Conservation (phyloP, 1,140 invertebrate genomes). For the Drosophila subpulchrella region DNA sequence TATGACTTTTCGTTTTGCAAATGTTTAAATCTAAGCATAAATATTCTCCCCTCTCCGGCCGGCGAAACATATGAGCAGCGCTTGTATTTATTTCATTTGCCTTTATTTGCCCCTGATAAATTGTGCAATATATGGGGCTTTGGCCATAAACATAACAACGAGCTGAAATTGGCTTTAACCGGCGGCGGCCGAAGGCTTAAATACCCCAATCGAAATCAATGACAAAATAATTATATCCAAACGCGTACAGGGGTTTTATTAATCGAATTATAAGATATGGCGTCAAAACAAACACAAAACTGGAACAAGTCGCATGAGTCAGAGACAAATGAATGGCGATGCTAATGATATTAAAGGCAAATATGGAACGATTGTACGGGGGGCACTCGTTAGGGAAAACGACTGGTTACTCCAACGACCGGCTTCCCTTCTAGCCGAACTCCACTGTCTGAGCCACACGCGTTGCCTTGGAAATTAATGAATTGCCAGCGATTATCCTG, state of each 20-base stretch:
- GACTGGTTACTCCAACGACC: too few species aligned
- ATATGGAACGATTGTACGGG: constrained; percentile 55
- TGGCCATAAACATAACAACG: constrained; percentile 61
- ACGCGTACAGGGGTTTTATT: constrained; percentile 42
- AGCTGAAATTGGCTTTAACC: constrained; percentile 68
- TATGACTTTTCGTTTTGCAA: constrained; percentile 83
- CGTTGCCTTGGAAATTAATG: constrained; percentile 66
- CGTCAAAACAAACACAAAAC: constrained; percentile 76
- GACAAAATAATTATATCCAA: constrained; percentile 64
- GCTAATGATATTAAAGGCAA: constrained; percentile 80
- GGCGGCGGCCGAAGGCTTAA: constrained; percentile 46
- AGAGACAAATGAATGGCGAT: constrained; percentile 67
- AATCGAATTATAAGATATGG: constrained; percentile 81
- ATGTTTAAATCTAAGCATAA: constrained; percentile 83
- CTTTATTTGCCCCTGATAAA: constrained; percentile 79
- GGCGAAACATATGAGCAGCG: constrained; percentile 72
- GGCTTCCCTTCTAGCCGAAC: not conserved
- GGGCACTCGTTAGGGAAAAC: not conserved
- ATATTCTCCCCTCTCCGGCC: constrained; percentile 52
- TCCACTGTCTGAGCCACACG: constrained; percentile 29
- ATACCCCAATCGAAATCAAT: constrained; percentile 46
- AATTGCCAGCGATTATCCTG: constrained; percentile 76
- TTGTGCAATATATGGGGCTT: constrained; percentile 72
- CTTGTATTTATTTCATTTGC: constrained; percentile 76
- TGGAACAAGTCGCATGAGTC: constrained; percentile 59